Evolutionary conservation across 2,113 vertebrate genomes (phyloP), one percentile per base, ranked within the genome.

Genomic region (Ramphastos sulfuratus): DNA sequence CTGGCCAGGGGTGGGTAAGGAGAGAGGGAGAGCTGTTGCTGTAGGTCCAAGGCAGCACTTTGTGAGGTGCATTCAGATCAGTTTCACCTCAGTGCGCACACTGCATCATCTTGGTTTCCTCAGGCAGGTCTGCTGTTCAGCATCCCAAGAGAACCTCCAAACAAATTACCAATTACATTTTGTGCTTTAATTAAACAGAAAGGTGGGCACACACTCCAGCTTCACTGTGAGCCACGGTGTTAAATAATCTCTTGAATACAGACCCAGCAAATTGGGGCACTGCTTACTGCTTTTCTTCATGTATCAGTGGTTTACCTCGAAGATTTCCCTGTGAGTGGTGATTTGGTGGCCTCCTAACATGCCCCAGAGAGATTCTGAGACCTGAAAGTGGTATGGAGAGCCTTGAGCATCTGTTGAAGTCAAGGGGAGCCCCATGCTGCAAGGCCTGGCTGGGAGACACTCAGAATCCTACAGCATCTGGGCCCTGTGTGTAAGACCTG

Each of bases 101-200:
- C 78, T 56, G 61, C 37, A 30, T 92, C 52, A 66, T 93, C 96
- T 94, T 93, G 90, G 91, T 94, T 96, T 82, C 95, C 66, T 94
- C 33, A 88, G 92, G 92, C 87, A 85, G 86, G 46, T 74, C 89
- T 94, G 95, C 84, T 85, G 92, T 80, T 77, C 91, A 77, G 87
- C 87, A 70, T 96, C 95, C 96, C 95, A 93, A 73, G 77, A 75
- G 94, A 82, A 19, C 23, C n/a, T 33, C 82, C 58, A 76, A 93
- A 95, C 83, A 86, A 94, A 94, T 96, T 95, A 58, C 86, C 82
- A 95, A 77, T 95, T 95, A 87, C 79, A 59, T 61, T 87, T 90
- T 63, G 66, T 55, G 64, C 85, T 93, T 78, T 95, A 93, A 94
- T 94, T 96, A 91, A 95, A 80, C 37, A 86, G 87, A 96, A 97